A percentile compares a stretch with the other conserved stretches of the same genome.
Evolutionary conservation across 2,888 invertebrate genomes (phyloP).

Genomic region (Lepetodrilus schrolli): DNA sequence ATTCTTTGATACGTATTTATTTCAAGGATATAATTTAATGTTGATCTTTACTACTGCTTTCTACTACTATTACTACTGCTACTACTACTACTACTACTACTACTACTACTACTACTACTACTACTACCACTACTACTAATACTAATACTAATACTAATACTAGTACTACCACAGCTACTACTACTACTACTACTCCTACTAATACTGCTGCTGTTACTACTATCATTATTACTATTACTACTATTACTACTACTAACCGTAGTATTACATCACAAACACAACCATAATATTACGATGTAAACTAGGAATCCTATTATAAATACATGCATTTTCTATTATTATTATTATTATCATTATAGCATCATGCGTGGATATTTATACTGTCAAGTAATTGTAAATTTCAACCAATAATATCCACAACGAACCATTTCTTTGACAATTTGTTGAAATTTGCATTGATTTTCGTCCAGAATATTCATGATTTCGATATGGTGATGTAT

Average conservation of each 20-base stretch:
- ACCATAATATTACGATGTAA: neutral
- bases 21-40: too few relatives aligned
- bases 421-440: too few relatives aligned
- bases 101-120: constrained; percentile 31
- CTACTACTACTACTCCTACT: constrained; percentile 30
- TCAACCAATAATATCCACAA: too few relatives aligned
- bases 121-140: constrained; percentile 32
- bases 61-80: constrained; percentile 28
- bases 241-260: constrained; percentile 31
- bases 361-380: too few relatives aligned
- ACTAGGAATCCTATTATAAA: neutral
- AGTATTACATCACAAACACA: neutral
- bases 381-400: too few relatives aligned
- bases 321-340: neutral
- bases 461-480: too few relatives aligned
- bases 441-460: too few relatives aligned
- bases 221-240: constrained; percentile 32
- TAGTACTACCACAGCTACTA: constrained; percentile 27
- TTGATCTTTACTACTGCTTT: neutral
- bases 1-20: neutral
- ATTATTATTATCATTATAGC: too few relatives aligned
- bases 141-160: neutral
- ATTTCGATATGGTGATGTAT: too few relatives aligned
- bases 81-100: constrained; percentile 31
- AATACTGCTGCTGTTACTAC: constrained; percentile 29